Base-by-base conservation (phyloP, 2,113 vertebrate genomes). In the Myanophis thanlyinensis region DNA sequence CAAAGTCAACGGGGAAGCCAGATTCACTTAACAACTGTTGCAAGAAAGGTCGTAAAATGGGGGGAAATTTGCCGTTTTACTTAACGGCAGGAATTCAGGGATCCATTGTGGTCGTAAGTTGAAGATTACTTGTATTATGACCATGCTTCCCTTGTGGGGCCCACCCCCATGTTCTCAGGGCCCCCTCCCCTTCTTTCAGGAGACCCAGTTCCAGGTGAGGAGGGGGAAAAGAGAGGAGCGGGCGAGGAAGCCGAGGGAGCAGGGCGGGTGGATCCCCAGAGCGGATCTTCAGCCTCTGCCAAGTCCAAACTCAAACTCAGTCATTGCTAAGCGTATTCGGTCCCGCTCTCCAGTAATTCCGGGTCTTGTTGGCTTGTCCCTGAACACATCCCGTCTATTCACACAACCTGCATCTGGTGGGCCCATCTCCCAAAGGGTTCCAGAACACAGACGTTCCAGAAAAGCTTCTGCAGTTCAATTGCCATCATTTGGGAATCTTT, bases 81-180 rank as follows among this genome's bases (percentile, higher is more conserved):
- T 5, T 13, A n/a, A 67, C 1, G n/a, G n/a, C 59, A n/a, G 59
- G 5, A n/a, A n/a, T n/a, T 5, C n/a, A 30, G 59, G 59, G 59
- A 1, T 13, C 27, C 13, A 1, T 15, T 67, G 59, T 5, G 30
- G 11, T 2, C 0, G 1, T n/a, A n/a, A n/a, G 30, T n/a, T 11
- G 30, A n/a, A 11, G 59, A n/a, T 67, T n/a, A 5, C 30, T n/a
- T 67, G 27, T 15, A 3, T 40, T 80, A 40, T 8, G 67, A 53
- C 23, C 2, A 0, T 23, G 8, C 35, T 88, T 3, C 10, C 5
- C 20, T 18, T n/a, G 25, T 49, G 30, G 12, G 1, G 15, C 27
- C 10, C 27, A 51, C 2, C 23, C 10, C 23, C 25, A 27, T 23
- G 27, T 89, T 46, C 54, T 7, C 35, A 53, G 40, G 23, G 0